Conservation (phyloP, 1,140 invertebrate genomes). For the Hycleus phaleratus region DNA sequence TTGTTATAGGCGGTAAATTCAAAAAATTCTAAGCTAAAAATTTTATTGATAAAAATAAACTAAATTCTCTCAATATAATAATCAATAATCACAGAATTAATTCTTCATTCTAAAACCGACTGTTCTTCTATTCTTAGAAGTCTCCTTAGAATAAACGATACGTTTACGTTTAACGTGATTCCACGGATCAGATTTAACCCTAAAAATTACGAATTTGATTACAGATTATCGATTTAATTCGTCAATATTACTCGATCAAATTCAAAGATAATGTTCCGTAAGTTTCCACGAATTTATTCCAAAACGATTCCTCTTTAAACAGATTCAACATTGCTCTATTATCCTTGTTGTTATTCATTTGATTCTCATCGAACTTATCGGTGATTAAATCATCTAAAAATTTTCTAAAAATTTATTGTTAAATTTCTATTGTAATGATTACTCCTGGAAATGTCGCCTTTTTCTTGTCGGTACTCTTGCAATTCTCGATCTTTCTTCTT, state of each 20-base stretch:
- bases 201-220: neutral
- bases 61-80: too few species aligned
- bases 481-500: constrained; percentile 14
- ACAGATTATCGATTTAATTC: neutral
- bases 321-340: constrained; percentile 13
- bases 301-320: neutral
- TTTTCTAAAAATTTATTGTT: neutral
- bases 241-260: constrained; percentile 1
- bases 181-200: constrained; percentile 3
- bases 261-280: neutral
- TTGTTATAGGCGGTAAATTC: too few species aligned
- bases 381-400: constrained; percentile 16
- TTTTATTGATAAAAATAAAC: too few species aligned
- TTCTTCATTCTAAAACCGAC: too few species aligned
- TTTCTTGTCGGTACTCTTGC: constrained; percentile 13
- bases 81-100: too few species aligned
- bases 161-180: neutral
- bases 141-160: too few species aligned
- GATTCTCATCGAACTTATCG: constrained; percentile 2
- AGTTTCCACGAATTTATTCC: neutral
- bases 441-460: constrained; percentile 13
- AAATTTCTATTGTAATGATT: neutral
- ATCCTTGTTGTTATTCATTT: neutral
- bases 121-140: too few species aligned
- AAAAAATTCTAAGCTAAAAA: too few species aligned